Evolutionary conservation across 2,797 vertebrate genomes (phyloP), one percentile per base, ranked within the genome.

Genomic region (Epinephelus malabaricus): DNA sequence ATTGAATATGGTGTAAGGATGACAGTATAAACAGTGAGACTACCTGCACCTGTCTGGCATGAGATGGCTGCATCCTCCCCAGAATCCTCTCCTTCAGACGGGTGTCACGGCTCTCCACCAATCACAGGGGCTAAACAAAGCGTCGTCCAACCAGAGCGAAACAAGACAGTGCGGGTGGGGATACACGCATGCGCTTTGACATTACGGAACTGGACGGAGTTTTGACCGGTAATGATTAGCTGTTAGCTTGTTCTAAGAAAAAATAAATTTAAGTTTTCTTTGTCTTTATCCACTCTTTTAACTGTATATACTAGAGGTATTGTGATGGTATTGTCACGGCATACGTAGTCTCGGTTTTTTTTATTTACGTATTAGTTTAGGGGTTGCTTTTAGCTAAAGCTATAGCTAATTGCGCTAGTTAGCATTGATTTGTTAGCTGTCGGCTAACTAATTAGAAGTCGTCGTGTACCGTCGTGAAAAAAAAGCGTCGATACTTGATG

Each of bases 61-160:
- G 88, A 93, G 87, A 94, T 91, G 91, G 91, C 91, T 89, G 92
- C 78, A 78, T 76, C 59, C 60, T 67, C 19, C 71, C 77, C 82
- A 91, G 19, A 79, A 81, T 83, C 14, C 80, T 68, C 50, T 15
- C 0, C 55, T 73, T 30, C 45, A 21, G 40, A 45, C 54, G 17
- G 23, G 15, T 70, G 23, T 13, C 51, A 38, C 13, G 0, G 14
- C 14, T 78, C 63, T 88, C 63, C 9, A 11, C 93, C 90, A 92
- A 90, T 92, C 84, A 85, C 2, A 63, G 7, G 1, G 8, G 38
- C 7, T 1, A 4, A 27, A 30, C 0, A 47, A 9, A 45, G 38
- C 2, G 4, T 65, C 6, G 47, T 64, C 95, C 94, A 95, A 95
- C 95, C 92, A 92, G 9, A 81, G 11, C 17, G 62, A 38, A 88